Conservation (phyloP, 2,888 invertebrate species). For the Xanthia togata region DNA sequence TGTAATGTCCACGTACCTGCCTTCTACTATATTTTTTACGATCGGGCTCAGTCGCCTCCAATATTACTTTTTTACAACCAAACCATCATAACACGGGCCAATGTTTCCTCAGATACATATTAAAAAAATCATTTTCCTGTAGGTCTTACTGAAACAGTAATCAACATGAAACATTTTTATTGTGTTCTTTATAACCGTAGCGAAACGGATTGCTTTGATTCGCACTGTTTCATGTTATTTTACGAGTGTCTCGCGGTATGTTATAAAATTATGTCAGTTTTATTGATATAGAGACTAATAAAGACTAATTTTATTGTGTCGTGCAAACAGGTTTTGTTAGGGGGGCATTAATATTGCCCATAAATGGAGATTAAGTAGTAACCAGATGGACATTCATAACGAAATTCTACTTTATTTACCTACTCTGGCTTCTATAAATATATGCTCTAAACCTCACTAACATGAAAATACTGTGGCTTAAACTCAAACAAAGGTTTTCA, state of each 20-base stretch:
- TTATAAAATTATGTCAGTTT: constrained; percentile 52
- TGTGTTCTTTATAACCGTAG: constrained; percentile 56
- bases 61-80: constrained; percentile 80
- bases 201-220: constrained; percentile 58
- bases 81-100: constrained; percentile 74
- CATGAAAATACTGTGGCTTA: constrained; percentile 9
- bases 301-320: constrained; percentile 52
- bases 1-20: constrained; percentile 73
- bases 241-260: constrained; percentile 54
- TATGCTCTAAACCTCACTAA: constrained; percentile 17
- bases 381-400: constrained; percentile 7
- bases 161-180: constrained; percentile 67
- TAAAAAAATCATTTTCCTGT: constrained; percentile 73
- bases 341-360: constrained; percentile 17
- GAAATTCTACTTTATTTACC: background rate
- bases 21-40: constrained; percentile 76
- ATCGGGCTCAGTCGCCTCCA: constrained; percentile 73
- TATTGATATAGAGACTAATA: constrained; percentile 53
- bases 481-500: constrained; percentile 31
- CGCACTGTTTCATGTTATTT: constrained; percentile 57
- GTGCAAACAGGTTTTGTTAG: constrained; percentile 44
- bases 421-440: constrained; percentile 1
- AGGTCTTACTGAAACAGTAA: constrained; percentile 60
- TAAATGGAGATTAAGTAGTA: constrained; percentile 37
- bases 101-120: constrained; percentile 75